Conservation (phyloP, 2,113 vertebrate species). For the Lamprologus lemairii region DNA sequence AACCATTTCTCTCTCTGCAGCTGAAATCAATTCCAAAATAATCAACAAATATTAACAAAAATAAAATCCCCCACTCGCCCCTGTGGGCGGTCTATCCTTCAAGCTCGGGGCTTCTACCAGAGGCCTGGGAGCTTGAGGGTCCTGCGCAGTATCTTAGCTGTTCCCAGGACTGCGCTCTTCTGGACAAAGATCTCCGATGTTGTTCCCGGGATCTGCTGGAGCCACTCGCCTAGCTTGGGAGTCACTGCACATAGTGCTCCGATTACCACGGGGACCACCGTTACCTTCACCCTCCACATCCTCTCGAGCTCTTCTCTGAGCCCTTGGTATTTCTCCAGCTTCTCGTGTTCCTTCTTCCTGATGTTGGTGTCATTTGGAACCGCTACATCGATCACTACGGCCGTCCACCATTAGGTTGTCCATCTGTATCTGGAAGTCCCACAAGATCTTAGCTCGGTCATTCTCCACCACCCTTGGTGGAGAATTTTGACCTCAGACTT, state of each 20-base stretch:
- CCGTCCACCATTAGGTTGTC: not conserved
- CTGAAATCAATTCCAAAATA: not conserved
- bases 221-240: fast-evolving
- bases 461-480: not conserved
- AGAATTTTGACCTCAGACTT: fast-evolving
- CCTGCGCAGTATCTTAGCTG: not conserved
- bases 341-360: not conserved
- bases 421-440: not conserved
- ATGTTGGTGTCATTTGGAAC: fast-evolving
- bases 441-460: not conserved
- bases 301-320: not conserved
- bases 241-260: fast-evolving
- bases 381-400: not conserved
- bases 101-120: fast-evolving
- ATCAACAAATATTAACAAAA: not conserved
- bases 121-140: not conserved
- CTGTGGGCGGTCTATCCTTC: fast-evolving
- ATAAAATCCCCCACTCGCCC: fast-evolving
- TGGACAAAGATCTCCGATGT: fast-evolving
- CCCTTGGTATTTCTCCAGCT: not conserved
- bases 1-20: not conserved
- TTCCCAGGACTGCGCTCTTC: fast-evolving
- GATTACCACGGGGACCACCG: fast-evolving
- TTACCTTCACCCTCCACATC: not conserved
- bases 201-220: fast-evolving